A percentile compares a stretch with the other conserved stretches of the same genome.
phyloP scores from a whole-genome alignment of 2,888 invertebrate genomes.

The Macaria liturata region DNA sequence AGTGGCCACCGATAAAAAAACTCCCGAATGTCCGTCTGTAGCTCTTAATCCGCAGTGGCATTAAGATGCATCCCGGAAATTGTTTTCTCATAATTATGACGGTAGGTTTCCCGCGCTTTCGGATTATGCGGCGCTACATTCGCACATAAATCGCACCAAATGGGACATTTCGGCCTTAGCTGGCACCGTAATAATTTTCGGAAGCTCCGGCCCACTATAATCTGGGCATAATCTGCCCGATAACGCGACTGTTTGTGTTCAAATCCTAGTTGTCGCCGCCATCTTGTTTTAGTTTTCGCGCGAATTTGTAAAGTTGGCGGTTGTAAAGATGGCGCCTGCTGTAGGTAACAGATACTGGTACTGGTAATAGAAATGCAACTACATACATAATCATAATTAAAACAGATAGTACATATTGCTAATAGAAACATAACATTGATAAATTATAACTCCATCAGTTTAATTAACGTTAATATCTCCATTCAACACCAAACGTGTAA shows the following conservation, averaged over 20 bases:
- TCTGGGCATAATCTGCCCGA: slow-evolving; percentile 81
- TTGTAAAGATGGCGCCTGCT: slow-evolving; percentile 63
- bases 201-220: slow-evolving; percentile 74
- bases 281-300: slow-evolving; percentile 69
- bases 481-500: slow-evolving; percentile 1
- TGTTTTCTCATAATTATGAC: slow-evolving; percentile 82
- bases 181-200: slow-evolving; percentile 78
- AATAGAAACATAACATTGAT: no score
- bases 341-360: slow-evolving; percentile 36
- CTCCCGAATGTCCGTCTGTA: slow-evolving; percentile 47
- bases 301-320: slow-evolving; percentile 35
- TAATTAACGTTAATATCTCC: no score
- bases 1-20: slow-evolving; percentile 44
- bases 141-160: slow-evolving; percentile 79
- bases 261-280: slow-evolving; percentile 68
- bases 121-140: slow-evolving; percentile 77
- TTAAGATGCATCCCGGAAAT: slow-evolving; percentile 79
- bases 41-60: slow-evolving; percentile 67
- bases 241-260: slow-evolving; percentile 77
- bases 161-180: slow-evolving; percentile 80
- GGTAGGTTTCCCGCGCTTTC: slow-evolving; percentile 56
- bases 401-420: no score
- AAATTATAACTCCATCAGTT: no score
- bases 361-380: no score
- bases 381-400: no score